phyloP scores from a whole-genome alignment of 1,140 invertebrate species.

The Trachymyrmex septentrionalis region DNA sequence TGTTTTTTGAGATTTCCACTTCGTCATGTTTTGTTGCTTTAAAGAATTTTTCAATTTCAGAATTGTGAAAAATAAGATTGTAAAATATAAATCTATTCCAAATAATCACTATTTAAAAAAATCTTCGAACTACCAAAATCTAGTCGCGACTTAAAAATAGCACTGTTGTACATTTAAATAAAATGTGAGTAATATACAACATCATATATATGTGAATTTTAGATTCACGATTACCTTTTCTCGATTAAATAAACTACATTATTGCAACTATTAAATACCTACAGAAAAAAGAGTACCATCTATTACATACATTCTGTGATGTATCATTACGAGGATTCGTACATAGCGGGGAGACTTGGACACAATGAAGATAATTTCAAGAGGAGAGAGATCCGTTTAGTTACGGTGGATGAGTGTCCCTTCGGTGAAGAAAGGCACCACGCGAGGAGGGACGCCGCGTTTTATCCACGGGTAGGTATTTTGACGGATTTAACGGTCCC shows the following conservation, averaged over 20 bases:
- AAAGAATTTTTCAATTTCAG: too few species aligned
- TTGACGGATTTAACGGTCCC: slow-evolving; percentile 73
- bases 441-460: slow-evolving; percentile 43
- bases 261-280: neutral
- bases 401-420: slow-evolving; percentile 70
- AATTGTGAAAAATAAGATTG: too few species aligned
- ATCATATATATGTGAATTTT: neutral
- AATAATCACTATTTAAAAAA: too few species aligned
- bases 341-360: neutral
- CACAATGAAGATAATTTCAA: slow-evolving; percentile 52
- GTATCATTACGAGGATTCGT: slow-evolving; percentile 37
- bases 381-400: slow-evolving; percentile 71
- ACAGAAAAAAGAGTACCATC: neutral
- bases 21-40: too few species aligned
- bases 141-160: neutral
- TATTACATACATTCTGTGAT: neutral
- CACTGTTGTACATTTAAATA: neutral
- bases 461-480: slow-evolving; percentile 67
- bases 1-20: too few species aligned
- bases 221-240: slow-evolving; percentile 6
- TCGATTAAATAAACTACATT: neutral
- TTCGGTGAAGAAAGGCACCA: slow-evolving; percentile 48
- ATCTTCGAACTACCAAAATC: too few species aligned
- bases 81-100: too few species aligned
- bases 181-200: neutral